Evolutionary conservation across 2,797 vertebrate species (phyloP), one percentile per base, ranked within the genome.

Genomic region (Vireo griseus): DNA sequence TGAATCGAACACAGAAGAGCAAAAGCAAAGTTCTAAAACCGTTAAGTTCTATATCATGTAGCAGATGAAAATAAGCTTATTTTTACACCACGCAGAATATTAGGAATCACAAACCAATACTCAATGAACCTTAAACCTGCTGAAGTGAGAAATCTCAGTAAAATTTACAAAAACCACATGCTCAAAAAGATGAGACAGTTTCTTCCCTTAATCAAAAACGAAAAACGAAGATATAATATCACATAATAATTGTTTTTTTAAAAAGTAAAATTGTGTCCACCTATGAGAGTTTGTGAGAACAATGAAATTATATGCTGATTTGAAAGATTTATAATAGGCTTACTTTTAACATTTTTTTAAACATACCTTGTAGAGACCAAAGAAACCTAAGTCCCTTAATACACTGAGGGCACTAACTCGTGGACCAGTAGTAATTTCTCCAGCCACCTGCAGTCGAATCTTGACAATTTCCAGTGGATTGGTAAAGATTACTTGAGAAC

Each of bases 391-490:
- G 91, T 99, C 98, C 66, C 96, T 97, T 75, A 99, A 95, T 37
- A 99, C 98, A 8, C 97, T 98, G 44, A 99, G 96, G 61, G 98
- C 98, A 33, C 98, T 99, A 98, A 99, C 98, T 66, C 98, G 97
- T n/a, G 98, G 98, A 62, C 98, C 99, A 1, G 98, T 98, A 65
- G 98, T 99, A 96, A 99, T 99, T 97, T 99, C 98, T 97, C 98
- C 98, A 50, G 98, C 99, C 95, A 99, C 99, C 87, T 99, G 99
- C 94, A 99, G 97, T 75, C 98, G 98, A 96, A 99, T 99, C 97
- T 99, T 99, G 87, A 99, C 98, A 26, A 99, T 99, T 97, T 99
- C 98, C 97, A 99, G 87, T n/a, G 99, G 98, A 95, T 99, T 99
- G 87, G 98, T 99, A 97, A 99, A 99, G 95, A 99, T 99, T 88